Conservation (phyloP, 2,113 vertebrate species). For the Seriola aureovittata region DNA sequence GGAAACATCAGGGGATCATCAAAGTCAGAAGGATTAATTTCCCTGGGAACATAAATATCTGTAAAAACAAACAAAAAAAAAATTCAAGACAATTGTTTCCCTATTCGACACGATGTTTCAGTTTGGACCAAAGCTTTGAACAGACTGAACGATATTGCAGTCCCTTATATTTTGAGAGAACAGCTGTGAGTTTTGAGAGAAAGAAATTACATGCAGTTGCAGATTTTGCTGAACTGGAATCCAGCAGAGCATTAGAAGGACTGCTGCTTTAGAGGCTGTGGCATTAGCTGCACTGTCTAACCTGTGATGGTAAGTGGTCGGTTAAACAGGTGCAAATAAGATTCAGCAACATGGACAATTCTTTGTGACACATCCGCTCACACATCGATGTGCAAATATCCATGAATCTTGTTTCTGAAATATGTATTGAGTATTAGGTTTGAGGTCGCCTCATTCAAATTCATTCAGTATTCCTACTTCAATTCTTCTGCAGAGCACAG, state of each 20-base stretch:
- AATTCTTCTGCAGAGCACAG: neutral
- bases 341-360: neutral
- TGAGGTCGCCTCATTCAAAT: neutral
- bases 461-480: neutral
- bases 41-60: neutral
- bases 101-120: too few relatives aligned
- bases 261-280: neutral
- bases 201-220: too few relatives aligned
- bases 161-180: too few relatives aligned
- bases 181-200: neutral
- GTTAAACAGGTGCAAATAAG: neutral
- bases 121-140: too few relatives aligned
- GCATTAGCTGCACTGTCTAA: neutral
- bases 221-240: too few relatives aligned
- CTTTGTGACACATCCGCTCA: slow-evolving; percentile 5
- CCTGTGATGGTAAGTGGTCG: neutral
- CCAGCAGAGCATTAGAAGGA: too few relatives aligned
- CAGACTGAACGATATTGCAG: too few relatives aligned
- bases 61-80: too few relatives aligned
- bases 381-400: neutral
- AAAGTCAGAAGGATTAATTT: neutral
- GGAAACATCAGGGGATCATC: neutral
- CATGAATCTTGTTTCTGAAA: neutral
- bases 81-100: too few relatives aligned
- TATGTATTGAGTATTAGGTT: too few relatives aligned